Evolutionary conservation across 2,113 vertebrate species (phyloP).

Genomic region (Natator depressus): DNA sequence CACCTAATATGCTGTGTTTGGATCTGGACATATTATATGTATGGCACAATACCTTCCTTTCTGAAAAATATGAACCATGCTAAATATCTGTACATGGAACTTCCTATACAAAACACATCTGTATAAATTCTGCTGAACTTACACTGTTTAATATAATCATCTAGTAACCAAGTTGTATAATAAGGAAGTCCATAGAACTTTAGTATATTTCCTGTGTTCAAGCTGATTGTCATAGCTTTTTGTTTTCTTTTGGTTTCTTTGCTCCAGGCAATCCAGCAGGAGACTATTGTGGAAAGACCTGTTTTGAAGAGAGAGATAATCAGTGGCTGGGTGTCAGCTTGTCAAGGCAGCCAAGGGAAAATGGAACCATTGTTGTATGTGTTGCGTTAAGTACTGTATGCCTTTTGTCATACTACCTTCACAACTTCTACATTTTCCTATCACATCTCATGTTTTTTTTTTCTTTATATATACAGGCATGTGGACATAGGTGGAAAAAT

Average conservation of each 20-base stretch:
- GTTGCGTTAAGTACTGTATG: background rate
- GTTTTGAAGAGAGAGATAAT: slow-evolving; percentile 88
- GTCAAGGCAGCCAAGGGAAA: slow-evolving; percentile 85
- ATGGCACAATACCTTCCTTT: background rate
- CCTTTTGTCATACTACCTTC: background rate
- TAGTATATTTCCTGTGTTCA: background rate
- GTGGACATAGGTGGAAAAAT: slow-evolving; percentile 97
- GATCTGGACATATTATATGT: background rate
- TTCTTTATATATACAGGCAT: slow-evolving; percentile 79
- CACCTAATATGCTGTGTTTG: background rate
- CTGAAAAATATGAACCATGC: background rate
- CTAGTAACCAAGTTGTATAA: background rate
- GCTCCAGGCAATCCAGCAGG: slow-evolving; percentile 77
- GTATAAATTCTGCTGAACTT: background rate
- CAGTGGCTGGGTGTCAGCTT: slow-evolving; percentile 98
- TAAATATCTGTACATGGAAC: background rate
- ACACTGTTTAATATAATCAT: background rate
- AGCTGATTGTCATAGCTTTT: background rate
- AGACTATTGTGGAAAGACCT: slow-evolving; percentile 88
- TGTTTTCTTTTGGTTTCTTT: slow-evolving; percentile 37
- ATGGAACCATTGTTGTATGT: slow-evolving; percentile 89
- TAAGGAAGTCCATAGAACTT: background rate
- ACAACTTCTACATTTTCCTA: background rate
- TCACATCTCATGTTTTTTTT: background rate
- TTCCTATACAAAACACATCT: background rate